Percentiles rank a stretch among this genome's conserved stretches.
Evolutionary conservation across 1,140 invertebrate species (phyloP).

Genomic region (Acromyrmex heyeri): DNA sequence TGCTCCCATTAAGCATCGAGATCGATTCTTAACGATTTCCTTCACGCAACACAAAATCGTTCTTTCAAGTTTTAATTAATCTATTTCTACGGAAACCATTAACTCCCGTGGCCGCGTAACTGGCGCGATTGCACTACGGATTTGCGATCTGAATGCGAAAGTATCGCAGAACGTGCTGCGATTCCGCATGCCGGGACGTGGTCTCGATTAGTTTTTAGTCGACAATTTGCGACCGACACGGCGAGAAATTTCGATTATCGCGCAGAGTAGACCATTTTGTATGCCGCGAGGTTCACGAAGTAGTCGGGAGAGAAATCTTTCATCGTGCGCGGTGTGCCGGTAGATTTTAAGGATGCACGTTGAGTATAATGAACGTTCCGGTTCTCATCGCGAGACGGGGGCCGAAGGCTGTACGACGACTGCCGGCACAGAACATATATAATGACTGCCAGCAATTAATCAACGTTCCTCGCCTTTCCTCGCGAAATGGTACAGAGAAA

Average conservation of each 20-base stretch:
- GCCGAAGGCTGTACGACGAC: conserved; percentile 7
- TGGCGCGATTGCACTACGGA: conserved; percentile 5
- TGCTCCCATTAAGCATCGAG: too few relatives aligned
- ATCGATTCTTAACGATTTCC: not conserved
- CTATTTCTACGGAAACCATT: conserved; percentile 6
- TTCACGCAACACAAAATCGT: not conserved
- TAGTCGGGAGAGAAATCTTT: conserved; percentile 5
- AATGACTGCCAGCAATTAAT: conserved; percentile 59
- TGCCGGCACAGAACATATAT: not conserved
- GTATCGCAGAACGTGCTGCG: not conserved
- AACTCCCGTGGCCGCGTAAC: not conserved
- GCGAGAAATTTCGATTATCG: conserved; percentile 44
- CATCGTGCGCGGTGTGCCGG: not conserved
- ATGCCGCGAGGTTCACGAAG: conserved; percentile 1
- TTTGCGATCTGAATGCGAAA: conserved; percentile 29
- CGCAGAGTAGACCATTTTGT: conserved; percentile 28
- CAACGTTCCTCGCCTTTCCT: conserved; percentile 48
- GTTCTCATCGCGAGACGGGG: conserved; percentile 12
- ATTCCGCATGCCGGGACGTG: not conserved
- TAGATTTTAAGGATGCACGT: conserved; percentile 53
- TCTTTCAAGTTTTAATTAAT: not conserved
- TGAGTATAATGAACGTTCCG: conserved; percentile 43
- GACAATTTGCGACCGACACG: conserved; percentile 10
- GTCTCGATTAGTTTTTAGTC: conserved; percentile 26
- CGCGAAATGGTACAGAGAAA: conserved; percentile 1